Evolutionary conservation across 2,797 vertebrate genomes (phyloP).

Genomic region (Erpetoichthys calabaricus): DNA sequence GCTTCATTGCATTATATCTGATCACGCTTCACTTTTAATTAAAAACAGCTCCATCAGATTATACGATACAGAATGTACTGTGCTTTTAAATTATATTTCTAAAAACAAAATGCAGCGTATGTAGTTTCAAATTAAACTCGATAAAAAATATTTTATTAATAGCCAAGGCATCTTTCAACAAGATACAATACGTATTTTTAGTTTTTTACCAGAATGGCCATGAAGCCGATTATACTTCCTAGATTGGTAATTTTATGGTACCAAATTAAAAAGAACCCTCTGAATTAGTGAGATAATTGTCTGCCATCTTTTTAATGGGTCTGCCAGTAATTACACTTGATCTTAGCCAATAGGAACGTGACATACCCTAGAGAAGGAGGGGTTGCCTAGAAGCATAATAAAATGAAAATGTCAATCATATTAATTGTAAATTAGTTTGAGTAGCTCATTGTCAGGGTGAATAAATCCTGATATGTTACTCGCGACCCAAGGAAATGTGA

Average conservation of each 20-base stretch:
- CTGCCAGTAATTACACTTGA: slow-evolving; percentile 62
- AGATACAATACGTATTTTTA: slow-evolving; percentile 28
- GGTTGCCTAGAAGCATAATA: slow-evolving; percentile 24
- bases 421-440: slow-evolving; percentile 87
- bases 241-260: slow-evolving; percentile 76
- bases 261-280: slow-evolving; percentile 80
- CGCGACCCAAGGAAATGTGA: slow-evolving; percentile 31
- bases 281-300: slow-evolving; percentile 87
- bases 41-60: too few species aligned
- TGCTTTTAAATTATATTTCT: too few species aligned
- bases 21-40: too few species aligned
- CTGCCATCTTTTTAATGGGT: slow-evolving; percentile 61
- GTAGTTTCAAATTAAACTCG: too few species aligned
- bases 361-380: slow-evolving; percentile 31
- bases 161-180: too few species aligned
- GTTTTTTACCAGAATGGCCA: slow-evolving; percentile 29
- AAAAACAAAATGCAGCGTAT: too few species aligned
- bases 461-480: slow-evolving; percentile 66
- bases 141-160: too few species aligned
- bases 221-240: slow-evolving; percentile 40
- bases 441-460: slow-evolving; percentile 78
- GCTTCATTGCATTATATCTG: too few species aligned
- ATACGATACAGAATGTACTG: too few species aligned
- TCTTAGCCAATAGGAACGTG: slow-evolving; percentile 43
- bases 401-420: slow-evolving; percentile 78